Evolutionary conservation across 2,797 vertebrate genomes (phyloP), one percentile per base, ranked within the genome.

Genomic region (Eulemur coronatus): DNA sequence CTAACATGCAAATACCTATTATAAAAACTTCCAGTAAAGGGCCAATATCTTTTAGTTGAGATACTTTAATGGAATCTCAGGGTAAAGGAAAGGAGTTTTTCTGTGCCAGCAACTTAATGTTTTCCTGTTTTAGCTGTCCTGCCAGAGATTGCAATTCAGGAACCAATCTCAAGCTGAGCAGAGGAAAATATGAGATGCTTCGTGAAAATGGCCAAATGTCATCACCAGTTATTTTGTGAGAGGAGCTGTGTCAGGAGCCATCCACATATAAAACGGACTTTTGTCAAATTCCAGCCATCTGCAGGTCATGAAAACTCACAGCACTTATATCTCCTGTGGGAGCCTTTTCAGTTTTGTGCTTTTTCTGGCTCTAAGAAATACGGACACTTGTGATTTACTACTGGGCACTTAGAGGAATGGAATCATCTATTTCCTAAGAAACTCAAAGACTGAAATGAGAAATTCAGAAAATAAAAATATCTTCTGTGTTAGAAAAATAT

Each of bases 291-390:
- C 12, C 1, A 50, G 57, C 82, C 69, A 52, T 79, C 52, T 78
- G 5, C 15, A 82, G 50, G 61, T 87, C 72, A 17, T 11, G 67
- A 76, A 61, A 46, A 72, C 50, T 81, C 88, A 26, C 59, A 81
- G 17, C 30, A 20, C 17, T 38, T 35, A 63, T 35, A 9, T 95
- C 55, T 96, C 48, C n/a, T 75, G 3, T 48, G 82, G 38, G 61
- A 87, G 20, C 13, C 52, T 5, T 96, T 97, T 95, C 28, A 30
- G 24, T 43, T 52, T 30, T 70, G 48, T 59, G 86, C 72, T 88
- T 97, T 89, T 97, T 94, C 89, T 96, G 81, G 84, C 75, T 89
- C 84, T 87, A 65, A 96, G 92, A 97, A 89, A 89, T 20, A 84
- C 59, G 86, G 91, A 87, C 10, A 43, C 7, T 79, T 90, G 67